Evolutionary conservation across 2,797 vertebrate genomes (phyloP).

Genomic region (Manis crassicaudata): DNA sequence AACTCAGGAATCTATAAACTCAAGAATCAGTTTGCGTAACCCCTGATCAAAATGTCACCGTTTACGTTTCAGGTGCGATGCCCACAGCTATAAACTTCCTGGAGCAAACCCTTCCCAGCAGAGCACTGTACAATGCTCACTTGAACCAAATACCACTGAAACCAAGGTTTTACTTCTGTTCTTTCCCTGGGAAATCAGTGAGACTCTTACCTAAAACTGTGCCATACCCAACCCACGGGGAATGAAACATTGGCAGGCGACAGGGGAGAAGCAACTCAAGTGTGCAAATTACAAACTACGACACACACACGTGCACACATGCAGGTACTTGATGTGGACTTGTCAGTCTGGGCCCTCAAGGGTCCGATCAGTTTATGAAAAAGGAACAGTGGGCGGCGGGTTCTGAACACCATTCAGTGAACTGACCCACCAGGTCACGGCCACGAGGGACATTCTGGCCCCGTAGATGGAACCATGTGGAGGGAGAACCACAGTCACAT

Average conservation of each 20-base stretch:
- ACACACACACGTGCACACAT: accelerated
- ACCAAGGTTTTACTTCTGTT: neutral
- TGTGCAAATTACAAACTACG: neutral
- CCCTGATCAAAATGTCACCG: neutral
- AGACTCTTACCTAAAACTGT: too few species aligned
- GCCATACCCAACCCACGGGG: neutral
- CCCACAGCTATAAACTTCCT: neutral
- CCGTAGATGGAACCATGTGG: accelerated
- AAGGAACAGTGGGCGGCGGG: too few species aligned
- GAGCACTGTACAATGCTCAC: neutral
- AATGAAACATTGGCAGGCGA: neutral
- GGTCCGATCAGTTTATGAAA: neutral
- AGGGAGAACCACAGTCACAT: neutral
- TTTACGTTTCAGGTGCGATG: accelerated
- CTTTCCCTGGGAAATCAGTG: neutral
- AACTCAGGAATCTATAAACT: neutral
- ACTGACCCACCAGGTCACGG: neutral
- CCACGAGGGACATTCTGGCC: neutral
- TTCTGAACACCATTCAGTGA: neutral
- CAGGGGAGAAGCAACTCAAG: neutral
- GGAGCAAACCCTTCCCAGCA: neutral
- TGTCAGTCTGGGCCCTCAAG: neutral
- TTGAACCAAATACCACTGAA: neutral
- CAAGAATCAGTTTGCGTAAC: neutral
- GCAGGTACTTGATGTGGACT: neutral